These are phyloP conservation scores for Epinotia brunnichana DNA, from an alignment of 2,888 invertebrate species.

Conservation along the genomic window DNA sequence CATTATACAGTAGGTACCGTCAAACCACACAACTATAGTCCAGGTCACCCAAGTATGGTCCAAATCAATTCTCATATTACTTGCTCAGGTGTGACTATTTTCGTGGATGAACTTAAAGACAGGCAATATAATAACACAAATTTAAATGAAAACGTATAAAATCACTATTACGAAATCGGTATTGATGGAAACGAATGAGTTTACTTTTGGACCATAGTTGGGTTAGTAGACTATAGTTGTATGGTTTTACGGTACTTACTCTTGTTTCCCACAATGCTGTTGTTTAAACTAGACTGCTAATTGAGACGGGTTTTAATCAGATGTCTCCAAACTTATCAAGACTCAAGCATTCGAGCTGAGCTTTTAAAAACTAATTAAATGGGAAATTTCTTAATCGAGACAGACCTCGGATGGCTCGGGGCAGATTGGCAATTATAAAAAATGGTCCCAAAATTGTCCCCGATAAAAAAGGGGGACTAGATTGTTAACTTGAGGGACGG, in stretches of 20 bases:
- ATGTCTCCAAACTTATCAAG: background rate
- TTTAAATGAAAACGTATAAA: too few relatives aligned
- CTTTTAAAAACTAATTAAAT: constrained; percentile 56
- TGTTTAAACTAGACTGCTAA: background rate
- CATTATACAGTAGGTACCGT: too few relatives aligned
- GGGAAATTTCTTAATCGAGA: constrained; percentile 48
- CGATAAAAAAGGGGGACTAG: constrained; percentile 54
- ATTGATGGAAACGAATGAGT: too few relatives aligned
- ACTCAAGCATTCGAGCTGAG: constrained; percentile 10
- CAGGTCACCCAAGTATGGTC: too few relatives aligned
- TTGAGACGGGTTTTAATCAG: background rate
- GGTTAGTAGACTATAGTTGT: too few relatives aligned
- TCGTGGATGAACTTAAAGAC: too few relatives aligned
- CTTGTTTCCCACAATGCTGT: background rate
- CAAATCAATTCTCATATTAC: too few relatives aligned
- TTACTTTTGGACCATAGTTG: too few relatives aligned
- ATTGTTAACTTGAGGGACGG: constrained; percentile 50
- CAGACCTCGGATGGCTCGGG: constrained; percentile 51
- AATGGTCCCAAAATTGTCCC: constrained; percentile 60
- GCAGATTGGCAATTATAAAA: constrained; percentile 75
- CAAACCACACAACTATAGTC: too few relatives aligned
- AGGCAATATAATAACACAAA: too few relatives aligned
- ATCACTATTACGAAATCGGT: too few relatives aligned
- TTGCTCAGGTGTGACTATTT: too few relatives aligned
- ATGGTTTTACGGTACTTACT: background rate